Evolutionary conservation across 2,113 vertebrate genomes (phyloP).

Genomic region (Maccullochella peelii): DNA sequence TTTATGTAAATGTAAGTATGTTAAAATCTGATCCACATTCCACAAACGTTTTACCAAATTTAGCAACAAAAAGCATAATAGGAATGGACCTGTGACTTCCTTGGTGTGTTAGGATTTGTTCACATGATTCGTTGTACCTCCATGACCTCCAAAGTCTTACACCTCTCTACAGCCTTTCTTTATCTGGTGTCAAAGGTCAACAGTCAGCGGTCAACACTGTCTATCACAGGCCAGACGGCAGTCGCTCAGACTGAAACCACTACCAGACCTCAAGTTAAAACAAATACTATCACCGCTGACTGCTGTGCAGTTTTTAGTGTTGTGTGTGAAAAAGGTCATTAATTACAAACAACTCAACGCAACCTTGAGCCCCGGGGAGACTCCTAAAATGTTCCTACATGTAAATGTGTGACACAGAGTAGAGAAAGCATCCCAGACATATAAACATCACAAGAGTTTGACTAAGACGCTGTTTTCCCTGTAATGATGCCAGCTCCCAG

Average conservation of each 20-base stretch:
- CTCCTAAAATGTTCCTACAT: background rate
- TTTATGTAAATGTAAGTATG: background rate
- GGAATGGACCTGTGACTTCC: constrained; percentile 21
- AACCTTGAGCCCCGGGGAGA: background rate
- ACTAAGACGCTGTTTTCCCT: constrained; percentile 24
- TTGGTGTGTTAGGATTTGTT: constrained; percentile 50
- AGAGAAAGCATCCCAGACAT: constrained; percentile 40
- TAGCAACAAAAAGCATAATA: background rate
- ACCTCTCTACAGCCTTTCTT: constrained; percentile 43
- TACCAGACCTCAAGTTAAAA: constrained; percentile 48
- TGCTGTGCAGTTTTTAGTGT: constrained; percentile 22
- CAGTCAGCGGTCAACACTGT: constrained; percentile 56
- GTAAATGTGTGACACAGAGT: constrained; percentile 40
- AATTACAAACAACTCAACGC: constrained; percentile 48
- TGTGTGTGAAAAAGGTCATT: constrained; percentile 54
- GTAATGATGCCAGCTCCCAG: constrained; percentile 28
- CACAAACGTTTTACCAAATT: background rate
- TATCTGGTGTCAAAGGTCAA: constrained; percentile 73
- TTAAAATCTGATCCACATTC: background rate
- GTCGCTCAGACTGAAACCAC: constrained; percentile 38
- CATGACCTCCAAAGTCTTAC: constrained; percentile 53
- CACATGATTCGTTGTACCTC: constrained; percentile 61
- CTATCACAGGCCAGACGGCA: constrained; percentile 57
- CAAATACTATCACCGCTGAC: constrained; percentile 40
- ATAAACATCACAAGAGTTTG: constrained; percentile 42